A percentile compares a stretch with the other conserved stretches of the same genome.
Conservation (phyloP, 2,797 vertebrate genomes). For the Allobates femoralis region DNA sequence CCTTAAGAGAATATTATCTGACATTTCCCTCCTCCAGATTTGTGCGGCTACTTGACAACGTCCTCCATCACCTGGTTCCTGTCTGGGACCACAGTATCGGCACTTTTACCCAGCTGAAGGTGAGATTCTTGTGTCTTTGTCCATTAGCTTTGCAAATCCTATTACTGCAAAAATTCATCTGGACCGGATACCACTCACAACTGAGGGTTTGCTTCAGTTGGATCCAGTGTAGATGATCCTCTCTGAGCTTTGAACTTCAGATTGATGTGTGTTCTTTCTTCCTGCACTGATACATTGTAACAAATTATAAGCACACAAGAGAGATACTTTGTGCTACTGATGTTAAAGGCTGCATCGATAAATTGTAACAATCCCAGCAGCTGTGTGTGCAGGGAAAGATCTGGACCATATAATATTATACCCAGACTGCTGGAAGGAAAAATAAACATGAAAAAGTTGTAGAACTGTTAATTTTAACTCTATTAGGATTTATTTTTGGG, state of each 20-base stretch:
- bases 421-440: too few relatives aligned
- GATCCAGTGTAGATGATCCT: background rate
- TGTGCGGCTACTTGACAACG: constrained; percentile 89
- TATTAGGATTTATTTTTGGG: background rate
- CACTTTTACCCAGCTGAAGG: constrained; percentile 95
- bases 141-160: background rate
- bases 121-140: constrained; percentile 65
- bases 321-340: too few relatives aligned
- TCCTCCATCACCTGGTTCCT: constrained; percentile 91
- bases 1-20: background rate
- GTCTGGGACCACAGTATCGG: constrained; percentile 95
- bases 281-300: too few relatives aligned
- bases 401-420: too few relatives aligned
- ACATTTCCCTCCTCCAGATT: constrained; percentile 78
- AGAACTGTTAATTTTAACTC: background rate
- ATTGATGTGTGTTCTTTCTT: too few relatives aligned
- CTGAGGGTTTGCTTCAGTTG: background rate
- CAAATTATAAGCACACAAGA: too few relatives aligned
- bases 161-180: too few relatives aligned
- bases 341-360: too few relatives aligned
- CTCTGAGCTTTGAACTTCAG: too few relatives aligned
- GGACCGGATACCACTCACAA: background rate
- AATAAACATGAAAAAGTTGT: background rate
- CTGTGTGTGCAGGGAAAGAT: too few relatives aligned
- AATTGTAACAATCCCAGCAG: constrained; percentile 1